Base-by-base conservation (phyloP, 2,797 vertebrate genomes). In the Psittacula derbiana region DNA sequence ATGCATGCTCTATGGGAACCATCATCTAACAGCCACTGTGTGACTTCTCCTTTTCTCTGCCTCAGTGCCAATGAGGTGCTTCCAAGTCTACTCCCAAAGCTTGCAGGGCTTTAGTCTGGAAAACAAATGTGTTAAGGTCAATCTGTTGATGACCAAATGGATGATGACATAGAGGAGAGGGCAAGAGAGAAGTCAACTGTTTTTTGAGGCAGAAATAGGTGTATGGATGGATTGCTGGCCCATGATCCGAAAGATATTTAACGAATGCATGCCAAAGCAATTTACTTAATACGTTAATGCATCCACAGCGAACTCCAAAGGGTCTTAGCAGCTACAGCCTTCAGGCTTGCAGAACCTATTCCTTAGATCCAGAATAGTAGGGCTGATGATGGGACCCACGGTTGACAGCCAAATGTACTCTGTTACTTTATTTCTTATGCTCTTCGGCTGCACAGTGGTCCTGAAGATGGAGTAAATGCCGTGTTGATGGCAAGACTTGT, bases 1-100 rank as follows among this genome's bases (percentile, higher is more conserved):
- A 1, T 25, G 53, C 12, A 4, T 3, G 46, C 43, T 46, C 33
- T 18, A 25, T 14, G 17, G 44, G 65, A 64, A 50, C 44, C 67
- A 4, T 27, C 66, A 5, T 11, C 14, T 11, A 27, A 17, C 8
- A 18, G 8, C 25, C 3, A 0, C 4, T 0, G 0, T 1, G 7
- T 17, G 28, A 8, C 24, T 41, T 82, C n/a, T 53, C 1, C 0
- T 44, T 57, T 4, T n/a, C 24, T n/a, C 73, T 27, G 31, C 73
- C 47, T n/a, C 24, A 28, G 23, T 24, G 46, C 21, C 70, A 31
- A 10, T 0, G 16, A 66, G 43, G 38, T 33, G 44, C 61, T 58
- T 27, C 19, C 47, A n/a, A 3, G 10, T 53, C 13, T 18, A 2
- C 41, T 62, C 5, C 1, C 16, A 40, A 38, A 33, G 15, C n/a